These are phyloP conservation scores for Melanocharis versteri DNA, from an alignment of 2,113 vertebrate genomes.

Conservation along the genomic window DNA sequence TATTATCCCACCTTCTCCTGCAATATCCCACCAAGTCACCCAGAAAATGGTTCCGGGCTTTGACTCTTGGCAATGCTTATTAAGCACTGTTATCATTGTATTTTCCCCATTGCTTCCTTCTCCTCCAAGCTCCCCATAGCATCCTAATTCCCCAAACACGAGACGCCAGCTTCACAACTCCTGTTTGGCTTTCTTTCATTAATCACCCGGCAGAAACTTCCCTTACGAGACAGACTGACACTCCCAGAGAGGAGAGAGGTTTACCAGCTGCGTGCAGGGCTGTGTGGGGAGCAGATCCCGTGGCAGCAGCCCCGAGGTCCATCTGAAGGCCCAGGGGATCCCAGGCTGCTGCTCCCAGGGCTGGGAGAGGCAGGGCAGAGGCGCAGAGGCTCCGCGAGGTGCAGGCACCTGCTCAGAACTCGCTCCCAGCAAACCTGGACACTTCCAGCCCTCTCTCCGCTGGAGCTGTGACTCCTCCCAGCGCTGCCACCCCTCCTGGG, in stretches of 20 bases:
- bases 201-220: background rate
- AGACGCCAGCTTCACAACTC: background rate
- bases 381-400: background rate
- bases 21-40: too few species aligned
- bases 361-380: rapidly evolving
- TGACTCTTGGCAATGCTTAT: background rate
- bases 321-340: background rate
- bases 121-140: background rate
- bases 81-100: too few species aligned
- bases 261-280: background rate
- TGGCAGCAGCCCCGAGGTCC: background rate
- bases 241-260: background rate
- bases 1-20: background rate
- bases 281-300: background rate
- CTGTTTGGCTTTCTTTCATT: background rate
- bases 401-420: background rate
- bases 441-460: background rate
- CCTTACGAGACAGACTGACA: rapidly evolving
- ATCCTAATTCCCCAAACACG: background rate
- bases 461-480: background rate
- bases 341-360: background rate
- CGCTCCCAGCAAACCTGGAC: background rate
- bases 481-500: background rate
- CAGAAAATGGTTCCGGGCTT: background rate
- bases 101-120: background rate